Percentiles rank a stretch among this genome's conserved stretches.
These are phyloP conservation scores for Tiliacea citrago DNA, from an alignment of 2,888 invertebrate species.

Conservation along the genomic window DNA sequence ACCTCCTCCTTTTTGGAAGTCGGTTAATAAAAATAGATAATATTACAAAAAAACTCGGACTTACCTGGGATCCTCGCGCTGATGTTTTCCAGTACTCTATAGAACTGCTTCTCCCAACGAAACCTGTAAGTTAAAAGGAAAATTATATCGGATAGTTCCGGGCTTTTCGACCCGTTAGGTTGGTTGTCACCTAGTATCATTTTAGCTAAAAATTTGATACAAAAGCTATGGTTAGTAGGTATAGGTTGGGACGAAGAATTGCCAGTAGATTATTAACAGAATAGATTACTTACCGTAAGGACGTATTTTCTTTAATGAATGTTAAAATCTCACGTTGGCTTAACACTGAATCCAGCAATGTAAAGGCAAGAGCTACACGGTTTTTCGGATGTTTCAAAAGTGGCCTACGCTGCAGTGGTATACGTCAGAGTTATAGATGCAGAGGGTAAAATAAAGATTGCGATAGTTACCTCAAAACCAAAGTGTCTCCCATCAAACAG, in stretches of 20 bases:
- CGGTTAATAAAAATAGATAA: too few species aligned
- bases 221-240: conserved; percentile 12
- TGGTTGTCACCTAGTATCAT: conserved; percentile 9
- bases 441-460: not conserved
- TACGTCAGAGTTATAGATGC: conserved; percentile 4
- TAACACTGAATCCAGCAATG: not conserved
- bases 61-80: too few species aligned
- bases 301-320: not conserved
- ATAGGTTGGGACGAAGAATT: conserved; percentile 7
- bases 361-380: conserved; percentile 2
- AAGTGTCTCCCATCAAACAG: conserved; percentile 10
- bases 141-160: conserved; percentile 3
- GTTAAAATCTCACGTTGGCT: conserved; percentile 9
- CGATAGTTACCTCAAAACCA: conserved; percentile 15
- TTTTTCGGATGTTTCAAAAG: conserved; percentile 6
- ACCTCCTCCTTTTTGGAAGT: too few species aligned
- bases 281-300: conserved; percentile 4
- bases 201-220: not conserved
- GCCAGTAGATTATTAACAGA: not conserved
- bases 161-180: not conserved
- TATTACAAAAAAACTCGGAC: too few species aligned
- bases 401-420: too few species aligned
- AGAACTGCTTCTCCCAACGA: too few species aligned
- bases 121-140: conserved; percentile 18
- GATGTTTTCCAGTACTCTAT: too few species aligned